A percentile compares a stretch with the other conserved stretches of the same genome.
Evolutionary conservation across 2,888 invertebrate species (phyloP).

Genomic region (Unio delphinus): DNA sequence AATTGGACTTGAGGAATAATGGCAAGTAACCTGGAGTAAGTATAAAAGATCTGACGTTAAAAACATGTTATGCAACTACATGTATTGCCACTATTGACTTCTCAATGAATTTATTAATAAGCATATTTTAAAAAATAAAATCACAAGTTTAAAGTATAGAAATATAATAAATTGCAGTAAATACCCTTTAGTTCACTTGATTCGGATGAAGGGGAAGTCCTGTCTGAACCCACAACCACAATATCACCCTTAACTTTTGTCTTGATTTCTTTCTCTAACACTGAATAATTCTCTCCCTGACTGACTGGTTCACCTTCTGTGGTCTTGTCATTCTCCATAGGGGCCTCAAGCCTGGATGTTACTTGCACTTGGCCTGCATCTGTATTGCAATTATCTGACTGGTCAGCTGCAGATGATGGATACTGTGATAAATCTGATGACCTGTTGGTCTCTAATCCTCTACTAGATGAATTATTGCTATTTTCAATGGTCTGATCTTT

Average conservation of each 20-base stretch:
- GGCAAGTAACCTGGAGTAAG: no score
- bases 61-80: neutral
- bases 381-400: slow-evolving; percentile 5
- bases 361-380: neutral
- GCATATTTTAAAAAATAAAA: neutral
- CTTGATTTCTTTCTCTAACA: slow-evolving; percentile 49
- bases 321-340: slow-evolving; percentile 40
- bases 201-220: slow-evolving; percentile 52
- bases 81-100: neutral
- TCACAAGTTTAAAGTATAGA: neutral
- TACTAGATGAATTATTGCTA: no score
- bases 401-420: no score
- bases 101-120: neutral
- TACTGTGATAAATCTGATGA: no score
- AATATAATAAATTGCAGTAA: neutral
- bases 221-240: slow-evolving; percentile 62
- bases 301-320: neutral
- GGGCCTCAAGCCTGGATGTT: slow-evolving; percentile 80
- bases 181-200: slow-evolving; percentile 55
- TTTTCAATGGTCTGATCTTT: neutral
- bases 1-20: no score
- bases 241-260: slow-evolving; percentile 63
- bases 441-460: no score
- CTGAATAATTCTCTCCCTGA: no score
- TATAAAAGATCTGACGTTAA: no score